Percentiles rank a stretch among this genome's conserved stretches.
Evolutionary conservation across 2,888 invertebrate genomes (phyloP).

Genomic region (Lottia gigantea): DNA sequence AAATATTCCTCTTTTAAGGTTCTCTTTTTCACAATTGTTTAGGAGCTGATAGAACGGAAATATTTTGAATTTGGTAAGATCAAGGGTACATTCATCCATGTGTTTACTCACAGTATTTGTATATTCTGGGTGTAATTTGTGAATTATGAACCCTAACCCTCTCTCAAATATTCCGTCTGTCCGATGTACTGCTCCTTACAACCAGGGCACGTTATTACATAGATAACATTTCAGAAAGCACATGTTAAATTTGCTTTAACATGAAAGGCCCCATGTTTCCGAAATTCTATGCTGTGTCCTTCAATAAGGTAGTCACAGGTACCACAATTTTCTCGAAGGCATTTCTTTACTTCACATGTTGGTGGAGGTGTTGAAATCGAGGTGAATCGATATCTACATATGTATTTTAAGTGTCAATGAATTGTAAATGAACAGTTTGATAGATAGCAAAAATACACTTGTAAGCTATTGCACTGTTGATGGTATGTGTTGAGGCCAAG

Average conservation of each 20-base stretch:
- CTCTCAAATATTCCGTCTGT: not conserved
- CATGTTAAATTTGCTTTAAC: not conserved
- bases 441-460: too few relatives aligned
- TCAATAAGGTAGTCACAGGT: not conserved
- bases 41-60: not conserved
- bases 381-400: too few relatives aligned
- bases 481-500: too few relatives aligned
- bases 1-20: conserved; percentile 3
- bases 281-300: not conserved
- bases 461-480: too few relatives aligned
- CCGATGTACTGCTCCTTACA: conserved; percentile 3
- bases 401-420: too few relatives aligned
- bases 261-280: not conserved
- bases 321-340: too few relatives aligned
- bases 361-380: too few relatives aligned
- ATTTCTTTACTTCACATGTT: too few relatives aligned
- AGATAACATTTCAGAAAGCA: not conserved
- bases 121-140: not conserved
- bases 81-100: not conserved
- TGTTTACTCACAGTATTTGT: not conserved
- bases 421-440: too few relatives aligned
- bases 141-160: not conserved
- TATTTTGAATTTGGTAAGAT: not conserved
- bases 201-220: not conserved
- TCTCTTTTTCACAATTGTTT: not conserved